A percentile compares a stretch with the other conserved stretches of the same genome.
phyloP scores from a whole-genome alignment of 2,888 invertebrate genomes.

The Unio delphinus region DNA sequence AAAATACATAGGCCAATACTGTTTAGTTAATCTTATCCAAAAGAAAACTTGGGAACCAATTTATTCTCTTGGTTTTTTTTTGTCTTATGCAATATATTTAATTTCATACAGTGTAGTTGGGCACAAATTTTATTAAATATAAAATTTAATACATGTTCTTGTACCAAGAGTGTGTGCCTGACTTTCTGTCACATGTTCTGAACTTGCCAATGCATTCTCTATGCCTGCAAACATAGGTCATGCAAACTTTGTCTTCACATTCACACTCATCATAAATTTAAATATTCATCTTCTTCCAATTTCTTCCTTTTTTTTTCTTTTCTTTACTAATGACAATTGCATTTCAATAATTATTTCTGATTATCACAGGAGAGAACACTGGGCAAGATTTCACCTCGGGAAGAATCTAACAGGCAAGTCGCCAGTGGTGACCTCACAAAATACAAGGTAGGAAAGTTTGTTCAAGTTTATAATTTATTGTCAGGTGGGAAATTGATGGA shows the following conservation, averaged over 20 bases:
- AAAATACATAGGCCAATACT: too few species aligned
- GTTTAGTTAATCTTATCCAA: not conserved
- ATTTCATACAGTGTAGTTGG: too few species aligned
- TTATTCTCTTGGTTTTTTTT: not conserved
- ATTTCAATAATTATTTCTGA: conserved; percentile 3
- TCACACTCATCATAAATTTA: too few species aligned
- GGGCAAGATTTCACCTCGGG: conserved; percentile 45
- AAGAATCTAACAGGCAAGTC: conserved; percentile 30
- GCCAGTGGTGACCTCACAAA: conserved; percentile 55
- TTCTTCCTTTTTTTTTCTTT: too few species aligned
- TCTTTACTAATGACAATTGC: not conserved
- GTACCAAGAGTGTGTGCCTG: too few species aligned
- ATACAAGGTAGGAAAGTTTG: conserved; percentile 53
- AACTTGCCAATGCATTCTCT: too few species aligned
- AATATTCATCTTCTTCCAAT: too few species aligned
- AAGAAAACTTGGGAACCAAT: not conserved
- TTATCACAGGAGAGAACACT: conserved; percentile 47
- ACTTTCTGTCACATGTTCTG: too few species aligned
- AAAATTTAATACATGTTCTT: too few species aligned
- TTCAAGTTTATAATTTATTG: not conserved
- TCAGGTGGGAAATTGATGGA: not conserved
- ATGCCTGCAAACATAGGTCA: too few species aligned
- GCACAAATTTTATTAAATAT: too few species aligned
- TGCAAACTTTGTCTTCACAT: too few species aligned
- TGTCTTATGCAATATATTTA: not conserved